Base-by-base conservation (phyloP, 30 jellyfish, hydroid and myxozoan genomes). In the Cassiopea xamachana region DNA sequence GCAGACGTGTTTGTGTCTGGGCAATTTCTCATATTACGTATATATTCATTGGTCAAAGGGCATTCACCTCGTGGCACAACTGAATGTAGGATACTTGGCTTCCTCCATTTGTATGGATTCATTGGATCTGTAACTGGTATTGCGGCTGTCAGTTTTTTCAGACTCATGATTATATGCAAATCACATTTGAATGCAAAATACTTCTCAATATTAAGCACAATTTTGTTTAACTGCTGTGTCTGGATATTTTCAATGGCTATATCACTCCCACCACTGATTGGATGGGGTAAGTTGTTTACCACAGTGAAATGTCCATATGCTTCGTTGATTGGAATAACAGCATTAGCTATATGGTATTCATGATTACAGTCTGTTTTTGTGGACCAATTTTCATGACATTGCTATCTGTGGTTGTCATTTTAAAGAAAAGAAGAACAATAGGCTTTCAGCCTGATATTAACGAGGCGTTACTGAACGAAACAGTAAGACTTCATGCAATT, bases 271-370 rank as follows among this genome's bases (percentile, higher is more conserved):
- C 97, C 97, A 1, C 64, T 91, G 2, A 16, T 48, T 17, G 97
- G 97, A 8, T 91, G 97, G 97, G 82, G 92, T 27, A 58, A 90
- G 18, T 91, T 82, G 39, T 84, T 74, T 85, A 73, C 51, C 89
- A 91, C 84, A 27, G 60, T 7, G 89, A 79, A 1, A 91, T 84
- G 60, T 77, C 92, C 8, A 79, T 91, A 50, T 91, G 97, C 58
- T 91, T 91, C 79, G 97, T 84, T 17, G 94, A 84, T 67, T 91
- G 97, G 97, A 79, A 80, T 2, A 45, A 80, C 45, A 85, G 94
- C 68, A 8, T 13, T 19, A 46, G 92, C 59, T 91, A 91, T 58
- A 91, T 91, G 97, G 0, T 91, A n/a, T 91, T 91, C 68, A 91
- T 91, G 97, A 85, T 91, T 60, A 15, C 71, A 0, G 39, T 91